Evolutionary conservation across 1,140 invertebrate genomes (phyloP).

Genomic region (Frieseomelitta varia): DNA sequence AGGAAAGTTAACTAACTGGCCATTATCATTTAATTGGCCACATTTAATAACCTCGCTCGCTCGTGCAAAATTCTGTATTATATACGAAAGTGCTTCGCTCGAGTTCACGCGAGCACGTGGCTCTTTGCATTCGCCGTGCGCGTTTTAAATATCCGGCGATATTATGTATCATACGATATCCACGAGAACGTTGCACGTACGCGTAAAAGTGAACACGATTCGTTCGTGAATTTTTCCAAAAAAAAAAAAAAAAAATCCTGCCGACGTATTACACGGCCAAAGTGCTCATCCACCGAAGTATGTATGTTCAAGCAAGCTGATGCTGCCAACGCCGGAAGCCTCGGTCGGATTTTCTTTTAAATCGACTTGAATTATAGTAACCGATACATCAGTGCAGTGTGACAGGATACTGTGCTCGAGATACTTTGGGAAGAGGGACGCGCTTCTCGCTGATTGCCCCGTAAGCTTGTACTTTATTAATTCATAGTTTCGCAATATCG

Average conservation of each 20-base stretch:
- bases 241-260: neutral
- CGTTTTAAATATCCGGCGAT: neutral
- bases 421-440: no score
- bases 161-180: neutral
- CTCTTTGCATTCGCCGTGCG: neutral
- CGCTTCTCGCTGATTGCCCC: neutral
- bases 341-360: neutral
- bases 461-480: conserved; percentile 4
- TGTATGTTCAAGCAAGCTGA: neutral
- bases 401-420: neutral
- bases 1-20: neutral
- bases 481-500: conserved; percentile 5
- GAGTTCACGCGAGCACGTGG: neutral
- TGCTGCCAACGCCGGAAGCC: neutral
- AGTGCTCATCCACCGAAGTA: neutral
- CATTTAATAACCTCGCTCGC: neutral
- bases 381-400: neutral
- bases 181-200: neutral
- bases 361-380: neutral
- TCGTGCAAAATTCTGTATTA: neutral
- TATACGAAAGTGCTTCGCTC: neutral
- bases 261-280: neutral
- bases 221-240: neutral
- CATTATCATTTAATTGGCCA: neutral
- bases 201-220: neutral